Evolutionary conservation across 2,797 vertebrate genomes (phyloP), one percentile per base, ranked within the genome.

Genomic region (Heliangelus exortis): DNA sequence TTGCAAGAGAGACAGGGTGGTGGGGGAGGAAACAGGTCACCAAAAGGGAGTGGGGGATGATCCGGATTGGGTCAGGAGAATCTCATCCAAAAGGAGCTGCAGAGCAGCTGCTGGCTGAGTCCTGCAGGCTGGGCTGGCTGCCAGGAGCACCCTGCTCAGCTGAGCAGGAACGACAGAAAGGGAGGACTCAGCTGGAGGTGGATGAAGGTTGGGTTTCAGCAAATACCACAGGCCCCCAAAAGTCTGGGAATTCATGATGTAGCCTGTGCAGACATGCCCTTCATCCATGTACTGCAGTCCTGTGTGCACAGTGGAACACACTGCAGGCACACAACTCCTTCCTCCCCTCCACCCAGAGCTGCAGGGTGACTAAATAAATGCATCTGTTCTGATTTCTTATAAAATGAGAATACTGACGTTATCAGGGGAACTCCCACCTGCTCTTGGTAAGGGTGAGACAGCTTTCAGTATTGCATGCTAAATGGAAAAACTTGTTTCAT

Each of bases 171-270:
- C 4, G 45, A 92, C 73, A 88, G 86, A 66, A 91, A 90, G 90
- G 80, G 79, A 96, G 77, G 67, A 83, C 90, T 87, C 75, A 36
- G 95, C 90, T 93, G 95, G 89, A 96, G 94, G 94, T 95, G 93
- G 95, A 92, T 72, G 93, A 91, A 95, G 94, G 91, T 88, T 96
- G 89, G 79, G 93, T 94, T 96, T 96, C 96, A 96, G 82, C 94
- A 96, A 96, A 96, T 95, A 95, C 94, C 91, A 81, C 93, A 95
- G 96, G 95, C 95, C 96, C 95, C 93, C 95, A 89, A 93, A 94
- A 94, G 93, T 94, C 92, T 94, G 95, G 92, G 94, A 96, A 96
- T 96, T 94, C 91, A 84, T 9, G 23, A 62, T 43, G 34, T 33
- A 31, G 87, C 90, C 84, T 89, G 93, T 66, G 74, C 73, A 88